Percentiles rank a stretch among this genome's conserved stretches.
Conservation (phyloP, 2,113 vertebrate genomes). For the Pseudorectes ferrugineus region DNA sequence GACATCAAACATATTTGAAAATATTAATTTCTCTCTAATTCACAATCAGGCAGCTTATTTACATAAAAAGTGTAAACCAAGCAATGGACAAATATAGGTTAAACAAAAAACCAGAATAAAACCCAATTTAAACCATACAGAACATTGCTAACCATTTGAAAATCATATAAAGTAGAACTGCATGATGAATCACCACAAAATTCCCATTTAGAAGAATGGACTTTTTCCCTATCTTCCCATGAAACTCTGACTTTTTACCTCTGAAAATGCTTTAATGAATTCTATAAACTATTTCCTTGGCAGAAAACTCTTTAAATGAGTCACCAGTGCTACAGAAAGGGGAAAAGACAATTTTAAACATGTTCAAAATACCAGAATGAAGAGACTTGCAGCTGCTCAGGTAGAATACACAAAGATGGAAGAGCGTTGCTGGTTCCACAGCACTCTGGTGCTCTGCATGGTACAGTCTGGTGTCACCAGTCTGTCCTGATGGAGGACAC, state of each 20-base stretch:
- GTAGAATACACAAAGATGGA: neutral
- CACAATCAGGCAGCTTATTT: conserved; percentile 25
- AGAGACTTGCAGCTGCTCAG: neutral
- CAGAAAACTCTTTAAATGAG: neutral
- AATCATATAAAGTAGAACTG: neutral
- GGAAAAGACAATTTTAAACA: neutral
- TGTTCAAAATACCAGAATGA: neutral
- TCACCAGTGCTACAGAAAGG: neutral
- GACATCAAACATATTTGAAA: conserved; percentile 39
- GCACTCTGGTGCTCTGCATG: neutral
- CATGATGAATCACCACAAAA: conserved; percentile 14
- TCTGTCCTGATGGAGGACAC: neutral
- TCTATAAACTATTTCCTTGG: neutral
- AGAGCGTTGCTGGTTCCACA: neutral
- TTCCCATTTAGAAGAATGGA: conserved; percentile 21
- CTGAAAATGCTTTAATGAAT: conserved; percentile 24
- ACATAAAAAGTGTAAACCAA: conserved; percentile 49
- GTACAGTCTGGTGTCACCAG: neutral
- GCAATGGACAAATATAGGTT: conserved; percentile 10
- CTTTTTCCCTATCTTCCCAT: neutral
- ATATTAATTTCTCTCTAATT: conserved; percentile 32
- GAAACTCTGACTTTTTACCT: conserved; percentile 2
- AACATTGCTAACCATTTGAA: conserved; percentile 26
- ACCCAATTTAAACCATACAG: neutral
- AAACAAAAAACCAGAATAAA: conserved; percentile 43